A percentile compares a stretch with the other conserved stretches of the same genome.
Evolutionary conservation across 2,888 invertebrate genomes (phyloP).

Genomic region (Hylaea fasciaria): DNA sequence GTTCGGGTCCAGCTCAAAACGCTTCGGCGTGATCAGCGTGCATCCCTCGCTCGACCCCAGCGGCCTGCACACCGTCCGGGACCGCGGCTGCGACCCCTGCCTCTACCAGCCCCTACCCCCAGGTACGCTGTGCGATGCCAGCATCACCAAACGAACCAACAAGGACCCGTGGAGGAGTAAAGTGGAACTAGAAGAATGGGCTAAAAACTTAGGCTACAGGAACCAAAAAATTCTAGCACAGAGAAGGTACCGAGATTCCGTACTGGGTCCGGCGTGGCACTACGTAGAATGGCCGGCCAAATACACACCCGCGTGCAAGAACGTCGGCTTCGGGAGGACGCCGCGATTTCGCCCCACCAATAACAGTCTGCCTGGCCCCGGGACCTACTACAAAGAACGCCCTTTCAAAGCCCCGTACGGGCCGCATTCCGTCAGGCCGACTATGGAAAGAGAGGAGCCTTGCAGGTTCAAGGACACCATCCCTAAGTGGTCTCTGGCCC

Average conservation of each 20-base stretch:
- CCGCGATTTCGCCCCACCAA: slow-evolving; percentile 50
- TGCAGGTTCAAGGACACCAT: slow-evolving; percentile 67
- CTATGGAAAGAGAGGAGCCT: slow-evolving; percentile 68
- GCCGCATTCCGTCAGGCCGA: slow-evolving; percentile 64
- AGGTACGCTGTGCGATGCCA: slow-evolving; percentile 57
- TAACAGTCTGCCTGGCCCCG: slow-evolving; percentile 63
- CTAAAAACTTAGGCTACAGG: slow-evolving; percentile 72
- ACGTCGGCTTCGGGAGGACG: slow-evolving; percentile 69
- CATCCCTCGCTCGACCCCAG: slow-evolving; percentile 69
- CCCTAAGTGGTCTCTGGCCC: slow-evolving; percentile 68
- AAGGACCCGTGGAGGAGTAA: slow-evolving; percentile 75
- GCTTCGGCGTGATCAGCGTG: slow-evolving; percentile 63
- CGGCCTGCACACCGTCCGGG: slow-evolving; percentile 57
- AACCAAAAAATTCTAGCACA: slow-evolving; percentile 64
- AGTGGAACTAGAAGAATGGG: slow-evolving; percentile 73
- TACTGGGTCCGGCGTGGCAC: slow-evolving; percentile 73
- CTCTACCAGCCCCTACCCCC: slow-evolving; percentile 62
- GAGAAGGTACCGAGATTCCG: slow-evolving; percentile 57
- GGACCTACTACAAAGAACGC: slow-evolving; percentile 63
- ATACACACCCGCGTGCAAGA: slow-evolving; percentile 62
- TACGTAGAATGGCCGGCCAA: slow-evolving; percentile 45
- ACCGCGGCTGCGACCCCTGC: slow-evolving; percentile 66
- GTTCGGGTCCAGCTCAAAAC: slow-evolving; percentile 56
- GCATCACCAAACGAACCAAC: slow-evolving; percentile 47
- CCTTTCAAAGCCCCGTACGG: slow-evolving; percentile 69